Evolutionary conservation across 1,140 invertebrate species (phyloP), one percentile per base, ranked within the genome.

Genomic region (Hetaerina americana): DNA sequence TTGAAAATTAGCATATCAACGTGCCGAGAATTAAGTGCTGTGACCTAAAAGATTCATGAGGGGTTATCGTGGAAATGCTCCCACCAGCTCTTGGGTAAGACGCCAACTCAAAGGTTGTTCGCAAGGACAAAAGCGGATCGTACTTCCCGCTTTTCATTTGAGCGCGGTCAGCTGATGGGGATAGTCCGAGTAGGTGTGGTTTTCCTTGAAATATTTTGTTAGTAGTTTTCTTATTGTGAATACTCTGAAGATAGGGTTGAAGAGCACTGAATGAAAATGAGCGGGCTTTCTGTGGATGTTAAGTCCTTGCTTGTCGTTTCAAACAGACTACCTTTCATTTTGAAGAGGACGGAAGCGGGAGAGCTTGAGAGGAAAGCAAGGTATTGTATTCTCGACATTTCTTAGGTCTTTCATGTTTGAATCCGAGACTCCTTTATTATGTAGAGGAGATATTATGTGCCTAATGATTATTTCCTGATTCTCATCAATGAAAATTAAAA

Each of bases 271-370:
- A 2, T 57, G 15, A n/a, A 57, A 3, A 57, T 57, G 40, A 57
- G 40, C 22, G 40, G 3, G 3, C 40, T n/a, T 3, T 18, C 15
- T 57, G 15, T 18, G 15, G 40, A 57, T 3, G 40, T 57, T 2
- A n/a, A n/a, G 3, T 75, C 77, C 5, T 71, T 81, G 29, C 78
- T 81, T 67, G 80, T 82, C 24, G 80, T 82, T 10, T 80, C 80
- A n/a, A 82, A 82, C 74, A 75, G 81, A 27, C 74, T 82, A 27
- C 81, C 81, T 22, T 81, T 82, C 73, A 76, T 80, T 26, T 74
- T 82, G 0, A 78, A 77, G 70, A 75, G 74, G 31, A 77, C 77
- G 69, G 75, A 81, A 68, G 74, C 78, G 24, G 78, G 78, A 12
- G 74, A 76, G 67, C 74, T 80, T 10, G 73, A 75, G 12, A 73